These are phyloP conservation scores for Megaleporinus macrocephalus DNA, from an alignment of 2,113 vertebrate genomes.

Conservation along the genomic window DNA sequence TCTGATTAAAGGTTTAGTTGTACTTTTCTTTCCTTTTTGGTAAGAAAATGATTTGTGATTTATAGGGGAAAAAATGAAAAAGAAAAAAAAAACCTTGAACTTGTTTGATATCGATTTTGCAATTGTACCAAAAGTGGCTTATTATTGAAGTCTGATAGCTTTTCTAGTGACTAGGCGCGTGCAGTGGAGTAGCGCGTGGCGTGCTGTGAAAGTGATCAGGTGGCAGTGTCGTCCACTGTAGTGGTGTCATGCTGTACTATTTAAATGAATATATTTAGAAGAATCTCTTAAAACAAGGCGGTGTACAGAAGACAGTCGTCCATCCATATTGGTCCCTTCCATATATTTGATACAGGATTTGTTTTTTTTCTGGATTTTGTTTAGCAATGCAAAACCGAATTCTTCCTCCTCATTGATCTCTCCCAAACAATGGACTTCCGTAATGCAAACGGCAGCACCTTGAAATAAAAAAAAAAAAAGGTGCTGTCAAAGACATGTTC, in stretches of 20 bases:
- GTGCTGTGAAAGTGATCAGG: slow-evolving; percentile 84
- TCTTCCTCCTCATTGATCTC: neutral
- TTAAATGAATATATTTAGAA: slow-evolving; percentile 78
- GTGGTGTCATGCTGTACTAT: slow-evolving; percentile 84
- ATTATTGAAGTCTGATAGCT: slow-evolving; percentile 89
- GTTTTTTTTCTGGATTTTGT: slow-evolving; percentile 54
- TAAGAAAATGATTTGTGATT: slow-evolving; percentile 31
- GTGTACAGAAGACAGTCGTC: slow-evolving; percentile 79
- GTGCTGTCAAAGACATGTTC: slow-evolving; percentile 10
- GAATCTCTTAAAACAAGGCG: slow-evolving; percentile 69
- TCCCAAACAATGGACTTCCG: slow-evolving; percentile 27
- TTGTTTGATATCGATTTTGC: slow-evolving; percentile 95
- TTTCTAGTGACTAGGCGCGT: slow-evolving; percentile 84
- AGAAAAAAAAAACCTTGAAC: slow-evolving; percentile 74
- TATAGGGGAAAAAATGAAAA: slow-evolving; percentile 38
- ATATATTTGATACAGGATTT: slow-evolving; percentile 69
- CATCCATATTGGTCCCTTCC: slow-evolving; percentile 74
- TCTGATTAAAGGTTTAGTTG: slow-evolving; percentile 74
- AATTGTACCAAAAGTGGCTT: slow-evolving; percentile 99
- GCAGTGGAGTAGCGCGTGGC: slow-evolving; percentile 77
- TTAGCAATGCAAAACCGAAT: slow-evolving; percentile 10
- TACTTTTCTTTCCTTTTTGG: slow-evolving; percentile 85
- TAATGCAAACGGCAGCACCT: neutral
- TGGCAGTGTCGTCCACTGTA: slow-evolving; percentile 82
- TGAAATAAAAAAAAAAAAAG: neutral